A percentile compares a stretch with the other conserved stretches of the same genome.
These are phyloP conservation scores for Callocephalon fimbriatum DNA, from an alignment of 2,113 vertebrate species.

Conservation along the genomic window DNA sequence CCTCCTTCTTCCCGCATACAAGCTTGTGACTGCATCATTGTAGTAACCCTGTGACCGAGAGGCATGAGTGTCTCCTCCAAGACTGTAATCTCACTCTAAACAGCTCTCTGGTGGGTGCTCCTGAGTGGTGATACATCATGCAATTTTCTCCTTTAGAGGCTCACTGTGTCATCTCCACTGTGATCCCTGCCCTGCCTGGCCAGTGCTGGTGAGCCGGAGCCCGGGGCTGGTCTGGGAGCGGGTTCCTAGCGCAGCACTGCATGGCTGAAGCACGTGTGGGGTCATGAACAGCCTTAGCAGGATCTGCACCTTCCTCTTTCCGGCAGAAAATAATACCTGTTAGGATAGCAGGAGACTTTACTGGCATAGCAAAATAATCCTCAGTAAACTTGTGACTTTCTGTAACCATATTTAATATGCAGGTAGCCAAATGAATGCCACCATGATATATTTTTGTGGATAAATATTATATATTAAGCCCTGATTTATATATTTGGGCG, in stretches of 20 bases:
- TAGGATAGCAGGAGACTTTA: neutral
- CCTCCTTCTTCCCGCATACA: neutral
- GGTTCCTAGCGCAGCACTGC: neutral
- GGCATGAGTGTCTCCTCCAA: constrained; percentile 67
- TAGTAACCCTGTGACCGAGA: constrained; percentile 68
- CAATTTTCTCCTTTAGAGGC: constrained; percentile 53
- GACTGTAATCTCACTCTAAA: constrained; percentile 71
- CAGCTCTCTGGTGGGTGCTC: constrained; percentile 62
- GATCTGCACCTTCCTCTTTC: neutral
- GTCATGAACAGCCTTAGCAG: neutral
- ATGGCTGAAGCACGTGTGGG: fast-evolving
- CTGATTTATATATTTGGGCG: constrained; percentile 58
- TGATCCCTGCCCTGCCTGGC: constrained; percentile 2
- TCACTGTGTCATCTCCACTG: neutral
- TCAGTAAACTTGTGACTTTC: neutral
- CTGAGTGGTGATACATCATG: constrained; percentile 57
- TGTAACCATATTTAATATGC: constrained; percentile 61
- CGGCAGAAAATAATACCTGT: neutral
- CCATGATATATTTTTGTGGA: constrained; percentile 59
- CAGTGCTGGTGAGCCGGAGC: neutral
- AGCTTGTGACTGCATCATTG: constrained; percentile 38
- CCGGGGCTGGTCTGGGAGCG: neutral
- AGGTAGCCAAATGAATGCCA: constrained; percentile 32
- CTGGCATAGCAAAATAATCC: constrained; percentile 19
- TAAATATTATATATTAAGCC: constrained; percentile 68